Base-by-base conservation (phyloP, 1,140 invertebrate species). In the Conus ventricosus region DNA sequence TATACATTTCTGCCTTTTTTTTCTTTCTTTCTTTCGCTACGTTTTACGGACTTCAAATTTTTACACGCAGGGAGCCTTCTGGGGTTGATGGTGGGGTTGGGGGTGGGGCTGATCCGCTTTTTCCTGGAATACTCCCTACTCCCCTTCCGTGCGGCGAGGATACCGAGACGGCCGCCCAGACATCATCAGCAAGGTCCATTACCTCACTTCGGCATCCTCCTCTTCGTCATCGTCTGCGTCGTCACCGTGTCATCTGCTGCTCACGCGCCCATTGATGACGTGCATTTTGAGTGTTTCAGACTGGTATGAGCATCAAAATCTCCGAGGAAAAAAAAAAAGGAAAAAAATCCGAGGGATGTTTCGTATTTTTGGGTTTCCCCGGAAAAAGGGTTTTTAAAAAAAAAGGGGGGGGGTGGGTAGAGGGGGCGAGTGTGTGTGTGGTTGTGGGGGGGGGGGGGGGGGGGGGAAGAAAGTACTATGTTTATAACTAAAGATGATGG, bases 1-100 rank as follows among this genome's bases (percentile, higher is more conserved):
- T 39, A 39, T 39, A 39, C 39, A 0, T 39, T 39, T 39, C 39
- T 39, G 39, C 39, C 39, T 39, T 39, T 39, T 3, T 39, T 39
- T 39, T 39, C 39, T 39, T 39, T 39, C 39, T 39, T 39, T 39
- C 39, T 39, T 39, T 3, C 39, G 39, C 39, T 39, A 39, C 39
- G 39, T 39, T 39, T 39, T 1, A 39, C 39, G 39, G 39, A 39
- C 39, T 39, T 39, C 39, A n/a, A n/a, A n/a, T 3, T 39, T 39
- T 0, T 39, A 39, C 39, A 39, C 39, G 76, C 84, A 94, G 94
- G 96, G 96, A 27, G 96, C 96, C 17, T 96, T 96, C 94, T 96
- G 95, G 95, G 96, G 57, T 91, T 96, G 53, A 96, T 96, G 94
- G 90, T 95, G 67, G 96, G 96, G 3, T 91, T 96, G 6, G 90